Evolutionary conservation across 2,113 vertebrate species (phyloP).

Genomic region (Corythornis cristatus): DNA sequence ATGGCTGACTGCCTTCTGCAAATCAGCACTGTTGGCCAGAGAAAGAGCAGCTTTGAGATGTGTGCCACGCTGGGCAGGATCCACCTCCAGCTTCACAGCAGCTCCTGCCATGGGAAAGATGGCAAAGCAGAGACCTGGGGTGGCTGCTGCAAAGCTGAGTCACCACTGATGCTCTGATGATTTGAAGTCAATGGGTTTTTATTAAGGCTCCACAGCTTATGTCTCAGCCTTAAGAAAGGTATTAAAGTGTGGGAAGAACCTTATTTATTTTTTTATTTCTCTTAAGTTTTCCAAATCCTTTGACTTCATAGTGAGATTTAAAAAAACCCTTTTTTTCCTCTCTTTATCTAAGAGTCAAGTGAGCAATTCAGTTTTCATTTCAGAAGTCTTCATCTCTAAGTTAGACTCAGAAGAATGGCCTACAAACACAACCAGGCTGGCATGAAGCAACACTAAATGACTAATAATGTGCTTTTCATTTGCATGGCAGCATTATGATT

Average conservation of each 20-base stretch:
- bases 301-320: not conserved
- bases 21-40: not conserved
- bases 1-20: not conserved
- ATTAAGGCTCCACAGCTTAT: not conserved
- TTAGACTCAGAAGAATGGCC: not conserved
- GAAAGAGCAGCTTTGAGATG: not conserved
- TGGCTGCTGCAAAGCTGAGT: not conserved
- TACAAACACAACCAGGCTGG: not conserved
- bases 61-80: not conserved
- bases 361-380: not conserved
- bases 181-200: not conserved
- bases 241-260: not conserved
- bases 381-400: not conserved
- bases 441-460: not conserved
- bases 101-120: not conserved
- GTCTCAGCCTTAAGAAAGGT: not conserved
- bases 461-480: not conserved
- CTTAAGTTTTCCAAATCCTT: not conserved
- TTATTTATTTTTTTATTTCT: not conserved
- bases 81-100: not conserved
- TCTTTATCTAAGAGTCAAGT: not conserved
- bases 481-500: not conserved
- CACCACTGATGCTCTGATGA: not conserved
- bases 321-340: not conserved
- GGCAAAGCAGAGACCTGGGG: not conserved